These are phyloP conservation scores for Nasonia giraulti DNA, from an alignment of 1,140 invertebrate genomes.

Conservation along the genomic window DNA sequence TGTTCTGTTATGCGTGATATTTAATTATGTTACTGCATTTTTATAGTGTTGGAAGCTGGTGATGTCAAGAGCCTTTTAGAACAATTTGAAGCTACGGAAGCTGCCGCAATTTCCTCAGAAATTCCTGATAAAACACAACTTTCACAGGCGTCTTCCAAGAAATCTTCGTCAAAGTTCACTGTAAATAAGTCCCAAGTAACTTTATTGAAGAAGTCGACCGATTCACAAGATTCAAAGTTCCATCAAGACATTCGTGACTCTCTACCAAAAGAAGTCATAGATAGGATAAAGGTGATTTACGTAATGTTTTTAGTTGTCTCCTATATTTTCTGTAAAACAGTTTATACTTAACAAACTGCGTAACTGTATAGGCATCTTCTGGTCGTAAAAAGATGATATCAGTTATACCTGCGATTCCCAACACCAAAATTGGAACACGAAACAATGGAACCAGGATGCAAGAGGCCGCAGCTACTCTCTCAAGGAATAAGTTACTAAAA, in stretches of 20 bases:
- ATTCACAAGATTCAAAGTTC: slow-evolving; percentile 55
- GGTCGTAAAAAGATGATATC: slow-evolving; percentile 72
- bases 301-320: slow-evolving; percentile 9
- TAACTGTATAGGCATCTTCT: slow-evolving; percentile 62
- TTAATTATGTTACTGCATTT: slow-evolving; percentile 34
- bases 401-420: slow-evolving; percentile 71
- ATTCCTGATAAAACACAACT: background rate
- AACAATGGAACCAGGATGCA: slow-evolving; percentile 67
- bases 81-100: slow-evolving; percentile 75
- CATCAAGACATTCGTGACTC: slow-evolving; percentile 69
- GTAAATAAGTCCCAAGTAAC: slow-evolving; percentile 47
- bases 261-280: slow-evolving; percentile 71
- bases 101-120: background rate
- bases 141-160: background rate
- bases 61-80: slow-evolving; percentile 75
- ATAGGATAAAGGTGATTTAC: slow-evolving; percentile 72
- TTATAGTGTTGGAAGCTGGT: slow-evolving; percentile 72
- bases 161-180: background rate
- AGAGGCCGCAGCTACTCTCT: slow-evolving; percentile 63
- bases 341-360: slow-evolving; percentile 29
- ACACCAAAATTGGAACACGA: slow-evolving; percentile 58
- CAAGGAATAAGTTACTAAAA: slow-evolving; percentile 67
- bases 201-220: slow-evolving; percentile 54
- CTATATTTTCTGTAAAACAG: background rate
- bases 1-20: background rate